Conservation (phyloP, 2,113 vertebrate species). For the Bos javanicus region DNA sequence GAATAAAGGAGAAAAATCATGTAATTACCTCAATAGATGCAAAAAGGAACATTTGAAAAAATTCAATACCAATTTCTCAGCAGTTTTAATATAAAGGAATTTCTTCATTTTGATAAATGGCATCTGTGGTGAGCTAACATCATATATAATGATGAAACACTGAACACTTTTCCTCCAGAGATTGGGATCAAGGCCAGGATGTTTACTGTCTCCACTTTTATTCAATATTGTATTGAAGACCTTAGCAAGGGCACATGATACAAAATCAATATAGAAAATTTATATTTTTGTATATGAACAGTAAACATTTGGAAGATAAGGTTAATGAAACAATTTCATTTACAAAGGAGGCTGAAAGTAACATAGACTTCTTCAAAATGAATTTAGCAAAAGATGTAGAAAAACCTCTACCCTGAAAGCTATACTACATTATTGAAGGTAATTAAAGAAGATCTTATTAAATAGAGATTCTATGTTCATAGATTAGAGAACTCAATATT, state of each 20-base stretch:
- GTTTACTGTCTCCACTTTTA: not conserved
- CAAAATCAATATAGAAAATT: not conserved
- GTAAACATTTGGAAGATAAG: conserved; percentile 4
- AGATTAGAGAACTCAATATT: not conserved
- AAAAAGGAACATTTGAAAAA: conserved; percentile 33
- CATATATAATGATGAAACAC: not conserved
- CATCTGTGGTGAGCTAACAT: not conserved
- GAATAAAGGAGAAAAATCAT: conserved; percentile 5
- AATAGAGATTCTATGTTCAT: not conserved
- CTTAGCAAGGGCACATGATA: not conserved
- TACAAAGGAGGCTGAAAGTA: not conserved
- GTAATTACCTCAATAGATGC: not conserved
- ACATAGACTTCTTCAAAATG: not conserved
- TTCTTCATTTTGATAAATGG: not conserved
- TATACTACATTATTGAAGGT: not conserved
- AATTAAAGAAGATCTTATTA: conserved; percentile 7
- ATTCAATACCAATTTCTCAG: not conserved
- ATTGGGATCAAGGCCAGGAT: not conserved
- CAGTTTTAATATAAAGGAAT: not conserved
- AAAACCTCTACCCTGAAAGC: not conserved
- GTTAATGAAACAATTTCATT: not conserved
- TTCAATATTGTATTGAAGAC: not conserved
- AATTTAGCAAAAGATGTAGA: not conserved
- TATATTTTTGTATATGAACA: not conserved
- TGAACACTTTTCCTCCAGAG: not conserved